Evolutionary conservation across 1,140 invertebrate species (phyloP), one percentile per base, ranked within the genome.

Genomic region (Drosophila ficusphila): DNA sequence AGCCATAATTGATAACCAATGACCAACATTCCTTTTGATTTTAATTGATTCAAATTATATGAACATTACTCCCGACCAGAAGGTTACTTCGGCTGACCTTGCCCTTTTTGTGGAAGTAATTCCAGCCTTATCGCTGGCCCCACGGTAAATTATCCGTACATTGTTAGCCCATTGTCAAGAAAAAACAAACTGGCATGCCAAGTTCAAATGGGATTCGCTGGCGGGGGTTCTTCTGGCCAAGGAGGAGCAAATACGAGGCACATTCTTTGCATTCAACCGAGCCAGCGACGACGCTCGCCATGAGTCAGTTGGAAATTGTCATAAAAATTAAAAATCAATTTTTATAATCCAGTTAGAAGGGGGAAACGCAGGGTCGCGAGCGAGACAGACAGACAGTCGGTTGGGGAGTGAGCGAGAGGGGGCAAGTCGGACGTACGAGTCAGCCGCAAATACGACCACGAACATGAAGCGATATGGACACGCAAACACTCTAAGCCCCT

Each of bases 271-370:
- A 64, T 34, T 19, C 44, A 36, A 54, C 21, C 51, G 27, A n/a
- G 60, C 53, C 27, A 65, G 21, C 31, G 23, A 36, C 49, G 41
- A 42, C 64, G 54, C 46, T 67, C 16, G 41, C 34, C 27, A 25
- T 79, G 68, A 83, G 76, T 88, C 74, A 78, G 67, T 76, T 76
- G 74, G 76, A 88, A 82, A 83, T 85, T 90, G 88, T 90, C 88
- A 90, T 89, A 90, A 90, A 90, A 89, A 89, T 90, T 90, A 90
- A 90, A 90, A 90, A 90, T 90, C 88, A 90, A 90, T 90, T 88
- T 90, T 89, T 90, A 82, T 90, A 90, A 90, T 90, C 88, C 88
- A 83, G 75, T 90, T 90, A 90, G 81, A 70, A 51, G 72, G 65
- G 68, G 38, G 34, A 33, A 48, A 65, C 52, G 51, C 33, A 65